Conservation (phyloP, 2,797 vertebrate species). For the Hippoglossus hippoglossus region DNA sequence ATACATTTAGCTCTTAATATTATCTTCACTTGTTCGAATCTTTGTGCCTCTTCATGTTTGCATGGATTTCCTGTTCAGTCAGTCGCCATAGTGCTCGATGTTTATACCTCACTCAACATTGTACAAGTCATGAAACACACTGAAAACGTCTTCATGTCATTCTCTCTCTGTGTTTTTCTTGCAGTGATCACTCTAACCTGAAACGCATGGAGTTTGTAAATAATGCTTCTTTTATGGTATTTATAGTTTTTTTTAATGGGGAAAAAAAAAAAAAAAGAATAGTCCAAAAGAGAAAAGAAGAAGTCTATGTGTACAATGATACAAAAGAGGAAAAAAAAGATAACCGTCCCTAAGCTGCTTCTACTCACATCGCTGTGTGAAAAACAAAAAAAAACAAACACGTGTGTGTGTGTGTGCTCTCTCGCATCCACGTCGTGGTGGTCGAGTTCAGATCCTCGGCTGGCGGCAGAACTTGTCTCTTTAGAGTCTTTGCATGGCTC, state of each 20-base stretch:
- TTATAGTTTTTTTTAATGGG: conserved; percentile 92
- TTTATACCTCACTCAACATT: neutral
- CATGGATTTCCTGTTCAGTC: conserved; percentile 53
- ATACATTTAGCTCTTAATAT: no score
- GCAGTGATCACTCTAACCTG: conserved; percentile 98
- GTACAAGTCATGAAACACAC: conserved; percentile 31
- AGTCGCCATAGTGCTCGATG: conserved; percentile 2
- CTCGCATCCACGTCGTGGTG: conserved; percentile 70
- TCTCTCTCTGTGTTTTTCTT: conserved; percentile 86
- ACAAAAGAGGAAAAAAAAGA: conserved; percentile 33
- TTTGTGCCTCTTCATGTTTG: conserved; percentile 53
- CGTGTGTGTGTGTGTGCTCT: conserved; percentile 60
- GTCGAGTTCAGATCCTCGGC: conserved; percentile 71
- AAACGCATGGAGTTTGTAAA: conserved; percentile 98
- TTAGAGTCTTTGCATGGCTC: conserved; percentile 86
- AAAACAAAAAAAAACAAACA: conserved; percentile 28
- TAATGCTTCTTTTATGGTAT: conserved; percentile 94
- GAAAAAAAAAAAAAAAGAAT: conserved; percentile 51
- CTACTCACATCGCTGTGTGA: conserved; percentile 86
- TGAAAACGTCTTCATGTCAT: conserved; percentile 40
- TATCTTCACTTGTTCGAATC: no score
- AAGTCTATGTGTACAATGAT: conserved; percentile 76
- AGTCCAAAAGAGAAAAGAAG: conserved; percentile 80
- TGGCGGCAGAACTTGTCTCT: conserved; percentile 72
- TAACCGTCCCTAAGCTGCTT: conserved; percentile 84